Percentiles rank a stretch among this genome's conserved stretches.
These are phyloP conservation scores for Hypomecis punctinalis DNA, from an alignment of 2,888 invertebrate genomes.

Conservation along the genomic window DNA sequence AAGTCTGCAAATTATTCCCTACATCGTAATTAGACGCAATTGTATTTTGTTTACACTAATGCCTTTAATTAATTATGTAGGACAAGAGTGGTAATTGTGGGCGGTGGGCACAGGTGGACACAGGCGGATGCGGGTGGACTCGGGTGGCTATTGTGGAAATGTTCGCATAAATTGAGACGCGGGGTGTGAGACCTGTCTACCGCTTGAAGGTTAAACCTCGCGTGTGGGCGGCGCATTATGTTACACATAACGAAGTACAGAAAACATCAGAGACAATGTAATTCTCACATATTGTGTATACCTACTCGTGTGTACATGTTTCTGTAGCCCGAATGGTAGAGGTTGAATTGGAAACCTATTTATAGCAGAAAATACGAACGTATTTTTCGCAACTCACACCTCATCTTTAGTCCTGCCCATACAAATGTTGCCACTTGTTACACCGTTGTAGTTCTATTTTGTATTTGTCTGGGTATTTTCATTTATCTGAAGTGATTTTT, in stretches of 20 bases:
- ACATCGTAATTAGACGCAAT: constrained; percentile 56
- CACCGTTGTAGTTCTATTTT: no score
- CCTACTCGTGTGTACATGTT: no score
- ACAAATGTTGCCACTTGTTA: no score
- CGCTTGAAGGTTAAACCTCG: constrained; percentile 27
- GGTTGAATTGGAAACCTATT: no score
- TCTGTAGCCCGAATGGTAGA: no score
- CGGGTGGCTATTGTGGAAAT: constrained; percentile 32
- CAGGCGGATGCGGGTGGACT: constrained; percentile 24
- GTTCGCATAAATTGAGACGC: constrained; percentile 35
- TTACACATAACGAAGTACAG: neutral
- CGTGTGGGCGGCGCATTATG: constrained; percentile 3
- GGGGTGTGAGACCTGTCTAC: constrained; percentile 24
- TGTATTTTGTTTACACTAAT: constrained; percentile 52
- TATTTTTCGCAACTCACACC: no score
- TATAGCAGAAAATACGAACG: no score
- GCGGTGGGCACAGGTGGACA: constrained; percentile 31
- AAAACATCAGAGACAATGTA: neutral
- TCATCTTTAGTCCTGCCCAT: no score
- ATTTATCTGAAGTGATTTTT: no score
- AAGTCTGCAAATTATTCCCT: neutral
- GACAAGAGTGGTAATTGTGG: constrained; percentile 38
- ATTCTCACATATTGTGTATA: no score
- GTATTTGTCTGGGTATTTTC: no score
- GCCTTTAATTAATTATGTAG: constrained; percentile 40